Percentiles rank a stretch among this genome's conserved stretches.
Evolutionary conservation across 2,113 vertebrate genomes (phyloP).

Genomic region (Urocolius indicus): DNA sequence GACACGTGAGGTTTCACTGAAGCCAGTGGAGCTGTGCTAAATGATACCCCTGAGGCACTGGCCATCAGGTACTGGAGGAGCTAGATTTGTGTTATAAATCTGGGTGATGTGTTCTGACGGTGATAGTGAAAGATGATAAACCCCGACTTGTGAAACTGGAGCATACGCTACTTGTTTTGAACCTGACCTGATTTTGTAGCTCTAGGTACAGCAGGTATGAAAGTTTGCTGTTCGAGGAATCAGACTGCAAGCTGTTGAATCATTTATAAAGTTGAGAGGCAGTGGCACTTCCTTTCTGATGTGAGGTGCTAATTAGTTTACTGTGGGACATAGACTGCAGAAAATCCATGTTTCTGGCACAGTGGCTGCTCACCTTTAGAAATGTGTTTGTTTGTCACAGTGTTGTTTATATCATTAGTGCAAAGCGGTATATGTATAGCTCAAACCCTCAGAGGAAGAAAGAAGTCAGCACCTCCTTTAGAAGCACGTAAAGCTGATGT

Average conservation of each 20-base stretch:
- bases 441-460: background rate
- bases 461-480: background rate
- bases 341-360: constrained; percentile 5
- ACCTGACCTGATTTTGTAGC: constrained; percentile 42
- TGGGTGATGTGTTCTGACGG: background rate
- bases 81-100: background rate
- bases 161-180: background rate
- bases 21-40: background rate
- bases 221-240: background rate
- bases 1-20: background rate
- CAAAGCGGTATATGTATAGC: background rate
- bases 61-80: background rate
- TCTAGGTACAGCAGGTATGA: background rate
- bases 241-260: constrained; percentile 26
- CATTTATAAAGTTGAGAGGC: constrained; percentile 6
- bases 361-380: background rate
- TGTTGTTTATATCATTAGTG: background rate
- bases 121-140: background rate
- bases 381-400: background rate
- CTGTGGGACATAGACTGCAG: background rate
- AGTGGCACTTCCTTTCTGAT: background rate
- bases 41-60: background rate
- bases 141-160: background rate
- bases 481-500: background rate
- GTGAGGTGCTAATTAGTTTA: constrained; percentile 51